Evolutionary conservation across 2,797 vertebrate genomes (phyloP).

Genomic region (Peromyscus attwateri): DNA sequence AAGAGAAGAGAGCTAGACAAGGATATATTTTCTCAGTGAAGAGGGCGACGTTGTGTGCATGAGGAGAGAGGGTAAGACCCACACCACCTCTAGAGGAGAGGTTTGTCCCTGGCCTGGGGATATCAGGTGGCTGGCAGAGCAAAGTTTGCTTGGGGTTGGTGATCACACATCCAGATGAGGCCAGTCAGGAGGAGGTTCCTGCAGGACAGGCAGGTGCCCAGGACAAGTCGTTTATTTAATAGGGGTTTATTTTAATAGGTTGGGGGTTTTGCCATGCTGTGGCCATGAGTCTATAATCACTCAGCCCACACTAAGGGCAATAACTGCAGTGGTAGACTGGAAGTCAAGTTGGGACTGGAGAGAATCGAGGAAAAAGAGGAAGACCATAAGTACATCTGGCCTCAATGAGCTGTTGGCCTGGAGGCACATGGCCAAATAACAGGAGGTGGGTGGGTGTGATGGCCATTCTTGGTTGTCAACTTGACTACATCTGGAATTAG

Average conservation of each 20-base stretch:
- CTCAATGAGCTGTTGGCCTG: not conserved
- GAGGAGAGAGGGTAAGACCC: not conserved
- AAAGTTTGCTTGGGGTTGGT: not conserved
- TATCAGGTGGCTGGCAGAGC: not conserved
- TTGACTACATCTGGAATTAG: not conserved
- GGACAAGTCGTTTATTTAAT: not conserved
- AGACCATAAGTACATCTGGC: not conserved
- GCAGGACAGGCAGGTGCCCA: too few species aligned
- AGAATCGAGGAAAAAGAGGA: not conserved
- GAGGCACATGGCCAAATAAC: not conserved
- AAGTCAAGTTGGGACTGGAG: not conserved
- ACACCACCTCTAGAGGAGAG: not conserved
- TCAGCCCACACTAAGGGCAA: accelerated
- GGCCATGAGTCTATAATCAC: not conserved
- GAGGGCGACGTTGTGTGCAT: not conserved
- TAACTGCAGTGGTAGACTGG: not conserved
- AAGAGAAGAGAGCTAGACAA: not conserved
- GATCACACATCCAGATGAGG: not conserved
- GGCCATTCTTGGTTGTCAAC: not conserved
- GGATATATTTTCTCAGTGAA: not conserved
- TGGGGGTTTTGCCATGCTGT: not conserved
- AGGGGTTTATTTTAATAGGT: too few species aligned
- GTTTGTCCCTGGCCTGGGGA: not conserved
- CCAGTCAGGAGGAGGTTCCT: not conserved
- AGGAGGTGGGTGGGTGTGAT: not conserved